phyloP scores from a whole-genome alignment of 64 coral and sea anemone species.

The Porites lutea region DNA sequence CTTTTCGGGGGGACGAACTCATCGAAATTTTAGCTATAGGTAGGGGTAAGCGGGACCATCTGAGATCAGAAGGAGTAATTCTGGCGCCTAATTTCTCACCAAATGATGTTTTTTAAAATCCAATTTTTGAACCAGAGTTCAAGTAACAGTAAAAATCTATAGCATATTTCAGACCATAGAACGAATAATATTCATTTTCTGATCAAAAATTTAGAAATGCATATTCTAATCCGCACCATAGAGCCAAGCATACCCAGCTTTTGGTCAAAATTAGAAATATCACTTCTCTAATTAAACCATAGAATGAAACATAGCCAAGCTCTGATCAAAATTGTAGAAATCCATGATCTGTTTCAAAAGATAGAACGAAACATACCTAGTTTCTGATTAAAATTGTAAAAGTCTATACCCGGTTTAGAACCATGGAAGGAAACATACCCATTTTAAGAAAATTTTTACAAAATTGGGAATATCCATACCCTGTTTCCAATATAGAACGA shows the following conservation, averaged over 20 bases:
- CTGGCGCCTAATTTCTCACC: not conserved
- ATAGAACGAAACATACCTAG: not conserved
- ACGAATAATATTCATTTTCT: not conserved
- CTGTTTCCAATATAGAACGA: too few species aligned
- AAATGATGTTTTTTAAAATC: not conserved
- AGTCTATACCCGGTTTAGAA: not conserved
- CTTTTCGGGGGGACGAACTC: not conserved
- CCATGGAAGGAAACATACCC: slow-evolving; percentile 6
- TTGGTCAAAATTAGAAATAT: too few species aligned
- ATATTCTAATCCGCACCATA: not conserved
- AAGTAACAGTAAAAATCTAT: not conserved
- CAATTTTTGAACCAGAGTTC: not conserved
- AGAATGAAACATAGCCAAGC: not conserved
- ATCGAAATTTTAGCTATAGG: slow-evolving; percentile 5
- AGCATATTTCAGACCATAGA: not conserved
- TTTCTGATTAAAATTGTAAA: not conserved
- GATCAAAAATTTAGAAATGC: not conserved
- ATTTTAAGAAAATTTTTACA: slow-evolving; percentile 2
- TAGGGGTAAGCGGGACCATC: not conserved
- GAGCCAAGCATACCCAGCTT: not conserved
- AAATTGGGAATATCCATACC: slow-evolving; percentile 1
- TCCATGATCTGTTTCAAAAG: not conserved
- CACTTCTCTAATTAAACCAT: too few species aligned
- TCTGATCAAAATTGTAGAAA: not conserved
- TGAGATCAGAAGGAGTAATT: not conserved